Evolutionary conservation across 2,113 vertebrate genomes (phyloP).

Genomic region (Lophura nycthemera): DNA sequence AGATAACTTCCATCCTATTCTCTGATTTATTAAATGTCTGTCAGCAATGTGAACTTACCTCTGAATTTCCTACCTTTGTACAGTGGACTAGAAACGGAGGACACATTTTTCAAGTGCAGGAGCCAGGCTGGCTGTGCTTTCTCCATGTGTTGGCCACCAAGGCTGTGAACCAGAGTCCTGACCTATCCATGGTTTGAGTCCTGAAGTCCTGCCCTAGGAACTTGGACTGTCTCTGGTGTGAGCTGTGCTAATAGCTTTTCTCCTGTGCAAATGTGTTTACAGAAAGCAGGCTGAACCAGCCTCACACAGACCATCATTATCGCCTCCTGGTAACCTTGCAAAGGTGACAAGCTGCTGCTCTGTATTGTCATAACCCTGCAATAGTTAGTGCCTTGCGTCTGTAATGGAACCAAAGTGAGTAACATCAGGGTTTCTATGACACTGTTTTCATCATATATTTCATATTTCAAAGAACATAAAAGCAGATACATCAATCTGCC

Average conservation of each 20-base stretch:
- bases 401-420: neutral
- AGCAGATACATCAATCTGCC: slow-evolving; percentile 48
- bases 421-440: slow-evolving; percentile 22
- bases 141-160: neutral
- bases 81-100: neutral
- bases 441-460: slow-evolving; percentile 49
- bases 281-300: neutral
- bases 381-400: neutral
- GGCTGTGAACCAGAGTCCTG: neutral
- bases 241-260: neutral
- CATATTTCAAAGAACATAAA: slow-evolving; percentile 61
- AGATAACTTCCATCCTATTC: neutral
- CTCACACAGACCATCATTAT: neutral
- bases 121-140: neutral
- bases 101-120: neutral
- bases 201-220: rapidly evolving
- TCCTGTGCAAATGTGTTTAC: neutral
- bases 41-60: neutral
- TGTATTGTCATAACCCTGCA: neutral
- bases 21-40: neutral
- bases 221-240: neutral
- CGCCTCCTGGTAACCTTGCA: neutral
- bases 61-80: neutral
- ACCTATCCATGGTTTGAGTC: rapidly evolving
- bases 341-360: neutral